Evolutionary conservation across 2,797 vertebrate genomes (phyloP), one percentile per base, ranked within the genome.

Genomic region (Enoplosus armatus): DNA sequence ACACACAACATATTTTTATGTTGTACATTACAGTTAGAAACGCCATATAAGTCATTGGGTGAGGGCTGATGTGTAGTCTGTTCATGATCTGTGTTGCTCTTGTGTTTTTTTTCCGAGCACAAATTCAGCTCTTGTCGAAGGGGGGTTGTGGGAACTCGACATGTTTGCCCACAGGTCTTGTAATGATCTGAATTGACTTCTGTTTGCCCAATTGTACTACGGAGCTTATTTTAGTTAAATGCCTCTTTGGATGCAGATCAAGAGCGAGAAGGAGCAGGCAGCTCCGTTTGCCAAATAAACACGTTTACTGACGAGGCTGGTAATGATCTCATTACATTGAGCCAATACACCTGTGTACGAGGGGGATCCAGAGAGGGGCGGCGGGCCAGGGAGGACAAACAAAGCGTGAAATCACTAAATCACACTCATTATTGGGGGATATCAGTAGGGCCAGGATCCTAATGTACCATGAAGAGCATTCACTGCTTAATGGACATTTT

Each of bases 351-450:
- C 93, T 94, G 92, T 94, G 93, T 93, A 92, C 80, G 68, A 80
- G 87, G 90, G 89, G 85, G 86, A 84, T 93, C 90, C 82, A 8
- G 89, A 91, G 91, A 88, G 91, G 92, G 89, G 93, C 66, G 90
- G 91, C 58, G 88, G 92, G 91, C 86, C 85, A 87, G 84, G 82
- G 87, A 92, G 87, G 93, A 93, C 93, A 95, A 95, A 94, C 94
- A 94, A 94, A 94, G 93, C 94, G 93, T 95, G 94, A 95, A 95
- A 95, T 95, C 94, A 95, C 93, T 94, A 95, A 95, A 95, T 95
- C 94, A 94, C 91, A 93, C 92, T 94, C 93, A 94, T 94, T 94
- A 94, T 94, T 94, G 91, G 90, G 89, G 91, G 90, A 93, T 94
- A 93, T 89, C 87, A 93, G 90, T 72, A 84, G 90, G 90, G 90